phyloP scores from a whole-genome alignment of 2,797 vertebrate genomes.

The Allobates femoralis region DNA sequence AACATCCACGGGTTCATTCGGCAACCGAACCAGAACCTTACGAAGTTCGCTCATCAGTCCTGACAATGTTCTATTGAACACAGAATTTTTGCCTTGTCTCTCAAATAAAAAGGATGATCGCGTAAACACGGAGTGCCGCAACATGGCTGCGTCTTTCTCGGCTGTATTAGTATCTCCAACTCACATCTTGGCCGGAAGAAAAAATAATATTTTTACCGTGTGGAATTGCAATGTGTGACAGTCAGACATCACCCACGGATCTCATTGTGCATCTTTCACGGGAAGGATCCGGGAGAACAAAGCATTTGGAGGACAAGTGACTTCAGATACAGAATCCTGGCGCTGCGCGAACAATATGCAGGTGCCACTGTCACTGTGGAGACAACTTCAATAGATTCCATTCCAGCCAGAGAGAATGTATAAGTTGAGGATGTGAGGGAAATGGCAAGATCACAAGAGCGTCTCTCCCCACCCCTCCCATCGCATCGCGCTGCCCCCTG shows the following conservation, averaged over 20 bases:
- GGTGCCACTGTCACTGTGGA: slow-evolving; percentile 40
- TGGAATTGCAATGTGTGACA: not conserved
- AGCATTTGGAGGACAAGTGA: not conserved
- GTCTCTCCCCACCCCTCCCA: slow-evolving; percentile 35
- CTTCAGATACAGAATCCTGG: slow-evolving; percentile 15
- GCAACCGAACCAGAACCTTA: too few species aligned
- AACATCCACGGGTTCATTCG: too few species aligned
- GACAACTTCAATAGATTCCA: slow-evolving; percentile 28
- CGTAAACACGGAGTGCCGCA: not conserved
- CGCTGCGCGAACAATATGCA: slow-evolving; percentile 19
- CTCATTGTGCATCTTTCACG: slow-evolving; percentile 32
- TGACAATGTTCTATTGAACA: too few species aligned
- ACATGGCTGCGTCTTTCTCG: not conserved
- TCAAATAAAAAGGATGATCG: not conserved
- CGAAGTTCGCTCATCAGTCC: too few species aligned
- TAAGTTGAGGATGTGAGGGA: slow-evolving; percentile 37
- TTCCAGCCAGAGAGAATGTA: slow-evolving; percentile 21
- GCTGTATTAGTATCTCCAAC: not conserved
- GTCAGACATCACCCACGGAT: slow-evolving; percentile 27
- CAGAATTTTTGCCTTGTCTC: too few species aligned
- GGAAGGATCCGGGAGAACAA: slow-evolving; percentile 32
- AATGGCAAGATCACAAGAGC: slow-evolving; percentile 41
- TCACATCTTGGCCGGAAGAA: not conserved
- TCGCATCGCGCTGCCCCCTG: slow-evolving; percentile 45
- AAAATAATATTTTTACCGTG: not conserved